phyloP scores from a whole-genome alignment of 2,797 vertebrate genomes.

The Coilia nasus region DNA sequence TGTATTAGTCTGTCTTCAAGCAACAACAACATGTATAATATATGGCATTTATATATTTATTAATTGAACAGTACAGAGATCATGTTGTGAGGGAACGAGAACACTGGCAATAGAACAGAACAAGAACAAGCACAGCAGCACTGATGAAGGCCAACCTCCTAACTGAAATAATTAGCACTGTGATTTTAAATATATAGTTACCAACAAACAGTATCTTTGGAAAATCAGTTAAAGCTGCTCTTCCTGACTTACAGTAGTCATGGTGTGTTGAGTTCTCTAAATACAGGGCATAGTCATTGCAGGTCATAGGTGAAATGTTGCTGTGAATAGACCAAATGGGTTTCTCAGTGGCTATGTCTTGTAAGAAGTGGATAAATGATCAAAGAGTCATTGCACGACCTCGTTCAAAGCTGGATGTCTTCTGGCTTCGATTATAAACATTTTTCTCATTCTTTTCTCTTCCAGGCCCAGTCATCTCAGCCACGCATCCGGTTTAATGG shows the following conservation, averaged over 20 bases:
- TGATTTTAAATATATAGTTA: neutral
- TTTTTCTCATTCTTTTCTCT: slow-evolving; percentile 16
- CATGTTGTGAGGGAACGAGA: neutral
- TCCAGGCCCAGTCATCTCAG: slow-evolving; percentile 71
- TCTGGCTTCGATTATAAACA: neutral
- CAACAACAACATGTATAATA: neutral
- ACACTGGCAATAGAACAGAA: too few species aligned
- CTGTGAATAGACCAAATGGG: neutral
- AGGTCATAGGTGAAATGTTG: neutral
- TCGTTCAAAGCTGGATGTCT: neutral
- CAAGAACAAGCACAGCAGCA: neutral
- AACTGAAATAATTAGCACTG: neutral
- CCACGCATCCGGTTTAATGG: slow-evolving; percentile 81
- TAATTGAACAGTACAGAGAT: neutral
- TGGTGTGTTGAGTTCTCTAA: too few species aligned
- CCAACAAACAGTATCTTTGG: neutral
- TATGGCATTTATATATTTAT: neutral
- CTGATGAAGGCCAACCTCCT: neutral
- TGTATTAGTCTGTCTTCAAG: neutral
- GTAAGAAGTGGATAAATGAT: neutral
- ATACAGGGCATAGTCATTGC: neutral
- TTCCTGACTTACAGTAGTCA: neutral
- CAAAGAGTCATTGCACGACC: neutral
- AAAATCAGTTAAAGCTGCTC: too few species aligned
- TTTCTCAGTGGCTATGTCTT: neutral